These are phyloP conservation scores for Helogale parvula DNA, from an alignment of 2,113 vertebrate species.

Conservation along the genomic window DNA sequence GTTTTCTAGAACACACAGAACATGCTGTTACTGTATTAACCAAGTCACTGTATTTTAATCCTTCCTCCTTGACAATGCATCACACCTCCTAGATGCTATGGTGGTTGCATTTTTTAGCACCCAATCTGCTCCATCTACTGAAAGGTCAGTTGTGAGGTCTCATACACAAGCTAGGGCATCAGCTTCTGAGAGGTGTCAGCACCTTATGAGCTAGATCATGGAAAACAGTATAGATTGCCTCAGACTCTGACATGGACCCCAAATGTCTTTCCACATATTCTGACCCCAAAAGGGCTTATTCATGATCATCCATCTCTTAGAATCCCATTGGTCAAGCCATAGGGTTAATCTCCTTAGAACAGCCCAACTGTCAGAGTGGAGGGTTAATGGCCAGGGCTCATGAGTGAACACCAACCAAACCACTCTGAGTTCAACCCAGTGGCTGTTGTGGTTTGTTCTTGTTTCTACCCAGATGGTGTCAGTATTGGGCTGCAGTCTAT, in stretches of 20 bases:
- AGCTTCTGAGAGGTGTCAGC: background rate
- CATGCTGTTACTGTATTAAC: background rate
- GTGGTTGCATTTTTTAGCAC: background rate
- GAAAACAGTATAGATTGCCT: background rate
- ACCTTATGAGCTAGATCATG: background rate
- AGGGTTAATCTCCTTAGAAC: background rate
- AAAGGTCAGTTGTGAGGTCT: background rate
- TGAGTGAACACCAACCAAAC: background rate
- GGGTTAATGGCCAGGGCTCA: background rate
- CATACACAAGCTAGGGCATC: background rate
- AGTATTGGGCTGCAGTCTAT: background rate
- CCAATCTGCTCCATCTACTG: background rate
- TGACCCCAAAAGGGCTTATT: background rate
- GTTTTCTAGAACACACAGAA: background rate
- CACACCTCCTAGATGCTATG: background rate
- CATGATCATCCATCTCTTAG: background rate
- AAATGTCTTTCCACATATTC: background rate
- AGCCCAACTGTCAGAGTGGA: background rate
- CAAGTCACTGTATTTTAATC: background rate
- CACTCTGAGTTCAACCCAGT: background rate
- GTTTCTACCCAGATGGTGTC: background rate
- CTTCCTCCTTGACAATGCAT: background rate
- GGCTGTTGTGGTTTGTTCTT: background rate
- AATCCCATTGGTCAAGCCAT: background rate
- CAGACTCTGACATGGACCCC: background rate